Percentiles rank a stretch among this genome's conserved stretches.
Conservation (phyloP, 2,113 vertebrate species). For the Nanger granti region DNA sequence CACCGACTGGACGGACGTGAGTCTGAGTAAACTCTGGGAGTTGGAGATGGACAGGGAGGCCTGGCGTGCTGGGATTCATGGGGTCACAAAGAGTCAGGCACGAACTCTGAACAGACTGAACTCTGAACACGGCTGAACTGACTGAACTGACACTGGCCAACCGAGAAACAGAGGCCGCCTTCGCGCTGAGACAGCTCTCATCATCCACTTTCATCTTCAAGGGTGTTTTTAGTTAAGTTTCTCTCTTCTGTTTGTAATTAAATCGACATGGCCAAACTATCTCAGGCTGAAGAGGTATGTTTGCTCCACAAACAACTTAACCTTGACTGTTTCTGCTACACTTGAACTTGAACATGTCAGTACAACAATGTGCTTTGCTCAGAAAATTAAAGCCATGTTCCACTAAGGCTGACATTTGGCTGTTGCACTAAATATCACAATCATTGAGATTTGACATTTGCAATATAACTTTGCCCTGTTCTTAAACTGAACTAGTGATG, state of each 20-base stretch:
- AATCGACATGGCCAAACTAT: not conserved
- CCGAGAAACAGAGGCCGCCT: not conserved
- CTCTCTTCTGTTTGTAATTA: not conserved
- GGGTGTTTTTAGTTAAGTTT: not conserved
- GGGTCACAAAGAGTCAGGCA: accelerated
- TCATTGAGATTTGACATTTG: not conserved
- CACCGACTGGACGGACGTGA: too few species aligned
- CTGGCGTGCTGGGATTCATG: accelerated
- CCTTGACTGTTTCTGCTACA: not conserved
- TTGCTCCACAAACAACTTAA: constrained; percentile 1
- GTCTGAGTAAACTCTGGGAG: too few species aligned
- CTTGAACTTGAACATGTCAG: not conserved
- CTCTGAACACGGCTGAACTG: too few species aligned
- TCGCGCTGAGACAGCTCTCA: not conserved
- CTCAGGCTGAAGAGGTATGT: not conserved
- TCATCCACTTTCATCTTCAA: not conserved
- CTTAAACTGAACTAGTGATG: not conserved
- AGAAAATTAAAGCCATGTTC: not conserved
- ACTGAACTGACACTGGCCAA: not conserved
- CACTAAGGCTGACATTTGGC: not conserved
- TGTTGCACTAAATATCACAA: not conserved
- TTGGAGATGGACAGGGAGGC: too few species aligned
- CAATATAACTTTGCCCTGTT: not conserved
- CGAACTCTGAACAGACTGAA: too few species aligned
- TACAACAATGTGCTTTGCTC: not conserved